These are phyloP conservation scores for Villa cingulata DNA, from an alignment of 2,888 invertebrate genomes.

Conservation along the genomic window DNA sequence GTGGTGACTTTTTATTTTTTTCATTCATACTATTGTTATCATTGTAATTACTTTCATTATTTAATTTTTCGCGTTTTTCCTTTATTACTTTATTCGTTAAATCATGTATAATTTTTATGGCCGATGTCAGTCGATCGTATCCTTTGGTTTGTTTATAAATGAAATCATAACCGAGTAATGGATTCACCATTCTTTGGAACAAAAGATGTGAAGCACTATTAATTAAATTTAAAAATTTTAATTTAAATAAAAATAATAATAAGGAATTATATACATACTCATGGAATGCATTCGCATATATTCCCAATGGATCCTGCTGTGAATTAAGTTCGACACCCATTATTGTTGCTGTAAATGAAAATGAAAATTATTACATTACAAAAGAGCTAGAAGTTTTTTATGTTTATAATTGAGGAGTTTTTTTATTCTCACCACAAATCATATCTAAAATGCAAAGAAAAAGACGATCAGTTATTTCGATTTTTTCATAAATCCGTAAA, in stretches of 20 bases:
- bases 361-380: too few species aligned
- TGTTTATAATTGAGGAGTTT: too few species aligned
- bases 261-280: constrained; percentile 38
- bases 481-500: constrained; percentile 33
- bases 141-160: constrained; percentile 23
- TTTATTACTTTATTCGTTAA: constrained; percentile 24
- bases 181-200: constrained; percentile 31
- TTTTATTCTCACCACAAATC: constrained; percentile 41
- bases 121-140: constrained; percentile 17
- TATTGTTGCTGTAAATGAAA: constrained; percentile 50
- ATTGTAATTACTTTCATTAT: not conserved
- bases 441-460: constrained; percentile 48
- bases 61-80: constrained; percentile 14
- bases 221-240: not conserved
- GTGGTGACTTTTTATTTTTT: constrained; percentile 40
- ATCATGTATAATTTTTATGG: constrained; percentile 23
- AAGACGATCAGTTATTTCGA: constrained; percentile 41
- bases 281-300: constrained; percentile 56
- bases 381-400: constrained; percentile 6
- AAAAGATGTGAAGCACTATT: constrained; percentile 23
- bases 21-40: constrained; percentile 23
- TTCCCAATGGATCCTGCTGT: constrained; percentile 46
- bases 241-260: not conserved
- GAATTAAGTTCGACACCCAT: constrained; percentile 64
- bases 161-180: constrained; percentile 24